Conservation (phyloP, 2,113 vertebrate genomes). For the Pao palembangensis region DNA sequence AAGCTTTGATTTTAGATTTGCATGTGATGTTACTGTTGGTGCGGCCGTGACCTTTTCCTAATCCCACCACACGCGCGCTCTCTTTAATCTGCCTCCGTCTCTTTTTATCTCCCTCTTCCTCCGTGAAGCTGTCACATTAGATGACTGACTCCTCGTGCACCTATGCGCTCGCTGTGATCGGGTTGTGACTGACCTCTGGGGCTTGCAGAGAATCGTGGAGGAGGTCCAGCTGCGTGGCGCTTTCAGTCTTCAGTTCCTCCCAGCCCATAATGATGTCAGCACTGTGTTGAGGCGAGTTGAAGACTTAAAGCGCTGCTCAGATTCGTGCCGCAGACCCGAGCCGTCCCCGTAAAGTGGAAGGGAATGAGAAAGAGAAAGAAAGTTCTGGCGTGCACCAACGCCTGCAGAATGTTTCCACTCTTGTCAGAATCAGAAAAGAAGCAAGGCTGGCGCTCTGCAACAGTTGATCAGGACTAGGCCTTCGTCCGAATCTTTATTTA, state of each 20-base stretch:
- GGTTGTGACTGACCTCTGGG: constrained; percentile 14
- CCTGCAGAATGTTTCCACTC: too few relatives aligned
- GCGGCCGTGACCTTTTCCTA: constrained; percentile 49
- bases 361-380: background rate
- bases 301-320: constrained; percentile 80
- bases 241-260: constrained; percentile 84
- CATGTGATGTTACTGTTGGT: constrained; percentile 38
- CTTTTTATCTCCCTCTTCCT: constrained; percentile 26
- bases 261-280: constrained; percentile 74
- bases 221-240: constrained; percentile 71
- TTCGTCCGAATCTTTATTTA: too few relatives aligned
- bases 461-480: too few relatives aligned
- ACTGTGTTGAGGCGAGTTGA: constrained; percentile 82
- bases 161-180: background rate
- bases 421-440: too few relatives aligned
- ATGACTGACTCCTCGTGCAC: background rate
- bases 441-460: too few relatives aligned
- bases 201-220: background rate
- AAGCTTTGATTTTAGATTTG: constrained; percentile 51
- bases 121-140: constrained; percentile 30
- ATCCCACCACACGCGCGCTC: constrained; percentile 3
- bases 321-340: constrained; percentile 47
- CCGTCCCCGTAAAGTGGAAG: background rate
- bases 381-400: background rate
- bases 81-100: constrained; percentile 8